These are phyloP conservation scores for Calameuta idolon DNA, from an alignment of 2,888 invertebrate genomes.

Conservation along the genomic window DNA sequence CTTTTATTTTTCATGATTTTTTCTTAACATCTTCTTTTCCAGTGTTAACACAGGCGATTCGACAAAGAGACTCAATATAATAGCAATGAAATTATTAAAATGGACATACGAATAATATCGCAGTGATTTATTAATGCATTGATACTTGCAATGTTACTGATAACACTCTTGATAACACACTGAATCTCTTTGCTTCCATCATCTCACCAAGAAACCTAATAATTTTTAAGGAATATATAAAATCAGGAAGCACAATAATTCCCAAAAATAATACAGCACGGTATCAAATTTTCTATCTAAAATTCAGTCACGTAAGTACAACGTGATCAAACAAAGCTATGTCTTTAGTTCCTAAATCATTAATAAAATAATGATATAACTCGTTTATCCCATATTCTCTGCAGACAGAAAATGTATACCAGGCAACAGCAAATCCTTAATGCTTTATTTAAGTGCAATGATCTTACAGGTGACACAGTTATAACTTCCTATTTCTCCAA, in stretches of 20 bases:
- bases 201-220: too few relatives aligned
- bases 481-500: background rate
- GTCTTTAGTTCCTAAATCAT: background rate
- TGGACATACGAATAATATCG: too few relatives aligned
- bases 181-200: fast-evolving
- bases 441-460: background rate
- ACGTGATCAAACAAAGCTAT: too few relatives aligned
- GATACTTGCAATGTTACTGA: too few relatives aligned
- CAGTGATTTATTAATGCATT: too few relatives aligned
- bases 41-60: constrained; percentile 31
- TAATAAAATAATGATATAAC: background rate
- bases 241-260: too few relatives aligned
- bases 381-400: background rate
- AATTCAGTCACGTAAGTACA: background rate
- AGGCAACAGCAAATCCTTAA: background rate
- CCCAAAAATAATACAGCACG: too few relatives aligned
- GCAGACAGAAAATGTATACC: background rate
- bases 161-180: too few relatives aligned
- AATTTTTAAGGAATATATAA: too few relatives aligned
- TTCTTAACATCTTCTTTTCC: constrained; percentile 21
- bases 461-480: background rate
- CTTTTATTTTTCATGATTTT: background rate
- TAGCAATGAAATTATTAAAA: too few relatives aligned
- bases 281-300: background rate
- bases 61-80: constrained; percentile 26